Evolutionary conservation across 2,113 vertebrate species (phyloP).

Genomic region (Rhinogobius similis): DNA sequence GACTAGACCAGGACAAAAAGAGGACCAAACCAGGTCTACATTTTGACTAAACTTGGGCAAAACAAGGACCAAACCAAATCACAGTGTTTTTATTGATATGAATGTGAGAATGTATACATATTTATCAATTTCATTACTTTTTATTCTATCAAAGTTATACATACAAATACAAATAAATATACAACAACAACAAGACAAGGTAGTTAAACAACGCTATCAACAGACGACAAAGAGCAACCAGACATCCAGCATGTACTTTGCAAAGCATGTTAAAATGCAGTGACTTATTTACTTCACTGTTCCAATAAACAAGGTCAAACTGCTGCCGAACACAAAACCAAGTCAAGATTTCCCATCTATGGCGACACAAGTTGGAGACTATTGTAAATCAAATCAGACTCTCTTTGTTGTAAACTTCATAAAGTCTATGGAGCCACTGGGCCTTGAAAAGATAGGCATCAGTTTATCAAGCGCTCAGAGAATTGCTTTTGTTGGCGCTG

Average conservation of each 20-base stretch:
- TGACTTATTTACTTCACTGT: not conserved
- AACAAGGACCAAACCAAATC: too few relatives aligned
- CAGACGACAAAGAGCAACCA: not conserved
- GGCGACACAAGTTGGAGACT: not conserved
- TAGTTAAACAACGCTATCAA: not conserved
- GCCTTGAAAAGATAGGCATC: conserved; percentile 11
- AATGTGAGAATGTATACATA: too few relatives aligned
- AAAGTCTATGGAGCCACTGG: not conserved
- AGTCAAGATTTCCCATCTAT: not conserved
- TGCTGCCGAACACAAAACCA: not conserved
- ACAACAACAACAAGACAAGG: too few relatives aligned
- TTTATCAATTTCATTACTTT: too few relatives aligned
- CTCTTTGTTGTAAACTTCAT: conserved; percentile 16
- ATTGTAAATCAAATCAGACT: not conserved
- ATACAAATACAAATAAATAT: too few relatives aligned
- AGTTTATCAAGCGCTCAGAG: conserved; percentile 3
- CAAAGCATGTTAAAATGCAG: not conserved
- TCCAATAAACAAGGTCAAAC: conserved; percentile 2
- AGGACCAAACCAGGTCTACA: too few relatives aligned
- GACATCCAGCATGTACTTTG: not conserved
- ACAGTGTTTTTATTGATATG: too few relatives aligned
- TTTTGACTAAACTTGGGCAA: too few relatives aligned
- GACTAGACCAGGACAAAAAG: too few relatives aligned
- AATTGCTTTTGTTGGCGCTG: conserved; percentile 7
- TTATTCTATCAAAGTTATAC: too few relatives aligned